Evolutionary conservation across 1,140 invertebrate genomes (phyloP).

Genomic region (Procambarus clarkii): DNA sequence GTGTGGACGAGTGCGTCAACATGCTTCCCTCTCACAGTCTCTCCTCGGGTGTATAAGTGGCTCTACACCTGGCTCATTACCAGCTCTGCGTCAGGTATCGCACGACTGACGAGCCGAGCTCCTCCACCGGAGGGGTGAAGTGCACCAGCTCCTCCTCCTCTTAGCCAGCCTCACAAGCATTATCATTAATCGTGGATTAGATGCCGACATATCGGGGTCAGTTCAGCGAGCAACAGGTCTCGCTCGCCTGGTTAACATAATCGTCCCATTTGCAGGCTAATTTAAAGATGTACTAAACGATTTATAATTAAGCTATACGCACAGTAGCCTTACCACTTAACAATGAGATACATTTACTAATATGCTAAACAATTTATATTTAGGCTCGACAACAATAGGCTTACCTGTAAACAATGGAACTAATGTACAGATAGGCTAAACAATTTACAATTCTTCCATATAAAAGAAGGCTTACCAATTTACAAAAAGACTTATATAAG

Average conservation of each 20-base stretch:
- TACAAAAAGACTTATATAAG: too few relatives aligned
- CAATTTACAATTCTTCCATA: too few relatives aligned
- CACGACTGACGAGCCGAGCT: constrained; percentile 14
- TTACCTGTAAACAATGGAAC: too few relatives aligned
- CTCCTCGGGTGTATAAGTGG: background rate
- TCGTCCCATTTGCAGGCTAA: background rate
- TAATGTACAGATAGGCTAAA: too few relatives aligned
- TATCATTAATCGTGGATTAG: constrained; percentile 39
- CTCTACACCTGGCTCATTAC: constrained; percentile 11
- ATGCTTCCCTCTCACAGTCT: background rate
- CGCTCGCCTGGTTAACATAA: constrained; percentile 13
- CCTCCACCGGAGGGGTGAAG: constrained; percentile 14
- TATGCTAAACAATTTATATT: too few relatives aligned
- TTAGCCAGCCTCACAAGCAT: background rate
- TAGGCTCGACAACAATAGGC: too few relatives aligned
- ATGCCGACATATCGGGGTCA: constrained; percentile 1
- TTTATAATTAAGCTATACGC: too few relatives aligned
- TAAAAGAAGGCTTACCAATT: too few relatives aligned
- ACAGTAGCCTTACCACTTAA: too few relatives aligned
- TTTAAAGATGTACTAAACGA: too few relatives aligned
- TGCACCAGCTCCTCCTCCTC: background rate
- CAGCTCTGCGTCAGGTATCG: background rate
- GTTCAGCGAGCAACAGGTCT: background rate
- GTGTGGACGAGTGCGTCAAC: background rate
- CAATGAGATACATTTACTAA: too few relatives aligned